Evolutionary conservation across 2,888 invertebrate genomes (phyloP).

Genomic region (Poecilus cupreus): DNA sequence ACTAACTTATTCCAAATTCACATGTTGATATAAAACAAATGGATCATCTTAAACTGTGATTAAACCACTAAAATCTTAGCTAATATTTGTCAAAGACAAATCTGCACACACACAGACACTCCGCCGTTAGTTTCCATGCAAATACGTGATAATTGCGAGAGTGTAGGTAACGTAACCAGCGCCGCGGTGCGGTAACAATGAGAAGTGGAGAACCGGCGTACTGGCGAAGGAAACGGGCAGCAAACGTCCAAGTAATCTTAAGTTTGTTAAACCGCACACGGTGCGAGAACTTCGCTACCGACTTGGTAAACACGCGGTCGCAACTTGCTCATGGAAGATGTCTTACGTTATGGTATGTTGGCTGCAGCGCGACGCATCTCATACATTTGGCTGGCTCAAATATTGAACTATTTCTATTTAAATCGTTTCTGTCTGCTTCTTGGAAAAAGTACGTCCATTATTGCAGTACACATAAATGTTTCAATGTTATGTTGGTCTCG

Average conservation of each 20-base stretch:
- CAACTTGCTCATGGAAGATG: too few species aligned
- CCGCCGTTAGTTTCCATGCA: conserved; percentile 15
- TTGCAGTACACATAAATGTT: too few species aligned
- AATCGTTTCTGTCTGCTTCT: too few species aligned
- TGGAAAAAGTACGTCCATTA: too few species aligned
- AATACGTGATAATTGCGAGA: conserved; percentile 44
- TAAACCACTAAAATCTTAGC: background rate
- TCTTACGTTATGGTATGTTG: too few species aligned
- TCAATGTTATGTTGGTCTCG: too few species aligned
- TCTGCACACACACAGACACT: background rate
- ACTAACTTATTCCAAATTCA: background rate
- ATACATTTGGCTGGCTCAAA: too few species aligned
- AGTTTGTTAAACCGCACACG: conserved; percentile 44
- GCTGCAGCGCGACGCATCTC: too few species aligned
- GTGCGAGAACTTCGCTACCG: conserved; percentile 37
- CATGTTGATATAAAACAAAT: background rate
- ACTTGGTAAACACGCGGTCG: conserved; percentile 20
- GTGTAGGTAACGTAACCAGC: conserved; percentile 23
- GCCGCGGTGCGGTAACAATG: conserved; percentile 11
- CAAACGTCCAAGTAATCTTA: conserved; percentile 53
- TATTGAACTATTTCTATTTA: too few species aligned
- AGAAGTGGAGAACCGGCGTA: background rate
- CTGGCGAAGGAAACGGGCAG: background rate
- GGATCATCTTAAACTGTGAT: background rate
- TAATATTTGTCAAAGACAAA: conserved; percentile 19